Conservation (phyloP, 2,113 vertebrate species). For the Lophius piscatorius region DNA sequence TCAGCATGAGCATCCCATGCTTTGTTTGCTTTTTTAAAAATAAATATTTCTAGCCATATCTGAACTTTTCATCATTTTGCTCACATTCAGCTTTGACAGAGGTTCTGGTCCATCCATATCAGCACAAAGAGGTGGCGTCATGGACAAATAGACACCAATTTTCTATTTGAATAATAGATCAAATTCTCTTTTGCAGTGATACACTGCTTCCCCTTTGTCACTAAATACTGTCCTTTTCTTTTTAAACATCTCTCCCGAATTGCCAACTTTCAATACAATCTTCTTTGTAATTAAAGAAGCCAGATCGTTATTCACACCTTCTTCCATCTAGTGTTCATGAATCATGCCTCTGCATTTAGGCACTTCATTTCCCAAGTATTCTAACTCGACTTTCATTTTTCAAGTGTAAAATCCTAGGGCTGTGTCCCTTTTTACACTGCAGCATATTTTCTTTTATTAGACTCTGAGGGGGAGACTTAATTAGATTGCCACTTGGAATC, state of each 20-base stretch:
- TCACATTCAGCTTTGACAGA: no score
- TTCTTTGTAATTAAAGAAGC: constrained; percentile 18
- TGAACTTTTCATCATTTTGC: constrained; percentile 11
- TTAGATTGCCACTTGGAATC: constrained; percentile 54
- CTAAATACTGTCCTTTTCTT: constrained; percentile 12
- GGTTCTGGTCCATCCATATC: no score
- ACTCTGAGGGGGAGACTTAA: constrained; percentile 55
- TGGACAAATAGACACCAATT: no score
- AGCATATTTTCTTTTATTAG: constrained; percentile 37
- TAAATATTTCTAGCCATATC: no score
- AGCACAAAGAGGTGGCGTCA: constrained; percentile 7
- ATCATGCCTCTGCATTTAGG: constrained; percentile 9
- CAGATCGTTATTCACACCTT: neutral
- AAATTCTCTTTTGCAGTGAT: constrained; percentile 12
- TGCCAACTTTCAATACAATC: constrained; percentile 10
- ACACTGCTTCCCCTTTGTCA: constrained; percentile 22
- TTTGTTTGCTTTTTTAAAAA: no score
- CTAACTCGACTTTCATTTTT: constrained; percentile 38
- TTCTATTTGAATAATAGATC: constrained; percentile 57
- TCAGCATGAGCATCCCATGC: no score
- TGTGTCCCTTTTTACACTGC: neutral
- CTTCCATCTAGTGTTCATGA: neutral
- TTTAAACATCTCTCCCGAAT: constrained; percentile 1
- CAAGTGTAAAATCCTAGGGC: constrained; percentile 10
- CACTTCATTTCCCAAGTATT: constrained; percentile 4